Evolutionary conservation across 1,140 invertebrate species (phyloP).

Genomic region (Cherax quadricarinatus): DNA sequence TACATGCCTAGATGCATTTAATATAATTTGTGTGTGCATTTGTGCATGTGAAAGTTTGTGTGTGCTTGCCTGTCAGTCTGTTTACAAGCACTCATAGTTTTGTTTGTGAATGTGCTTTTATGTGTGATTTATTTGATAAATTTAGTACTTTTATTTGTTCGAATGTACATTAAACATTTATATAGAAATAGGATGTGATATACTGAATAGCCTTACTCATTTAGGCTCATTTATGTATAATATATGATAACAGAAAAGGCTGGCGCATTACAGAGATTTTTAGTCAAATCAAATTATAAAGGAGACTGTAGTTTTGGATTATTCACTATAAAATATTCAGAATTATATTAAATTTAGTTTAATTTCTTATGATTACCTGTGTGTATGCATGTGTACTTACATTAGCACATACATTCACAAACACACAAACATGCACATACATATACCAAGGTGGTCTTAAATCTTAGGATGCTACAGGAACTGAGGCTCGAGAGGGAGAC

Average conservation of each 20-base stretch:
- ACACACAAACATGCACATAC: too few species aligned
- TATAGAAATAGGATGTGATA: not conserved
- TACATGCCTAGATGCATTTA: not conserved
- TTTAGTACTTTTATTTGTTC: constrained; percentile 1
- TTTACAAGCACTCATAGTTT: not conserved
- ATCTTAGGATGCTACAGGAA: too few species aligned
- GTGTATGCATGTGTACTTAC: too few species aligned
- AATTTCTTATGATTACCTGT: too few species aligned
- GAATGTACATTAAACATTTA: not conserved
- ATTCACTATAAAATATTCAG: not conserved
- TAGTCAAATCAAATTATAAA: too few species aligned
- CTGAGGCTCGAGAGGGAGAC: too few species aligned
- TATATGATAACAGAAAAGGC: not conserved
- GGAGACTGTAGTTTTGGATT: not conserved
- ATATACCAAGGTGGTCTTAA: too few species aligned
- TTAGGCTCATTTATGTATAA: not conserved
- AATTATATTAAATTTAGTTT: too few species aligned
- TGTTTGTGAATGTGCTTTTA: not conserved
- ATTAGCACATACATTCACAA: too few species aligned
- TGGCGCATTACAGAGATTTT: not conserved
- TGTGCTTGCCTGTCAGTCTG: not conserved
- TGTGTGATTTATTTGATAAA: not conserved
- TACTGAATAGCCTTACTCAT: not conserved
- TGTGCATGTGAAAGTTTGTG: not conserved
- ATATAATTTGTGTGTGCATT: not conserved